Evolutionary conservation across 2,888 invertebrate species (phyloP).

Genomic region (Ichneumoninae sp.): DNA sequence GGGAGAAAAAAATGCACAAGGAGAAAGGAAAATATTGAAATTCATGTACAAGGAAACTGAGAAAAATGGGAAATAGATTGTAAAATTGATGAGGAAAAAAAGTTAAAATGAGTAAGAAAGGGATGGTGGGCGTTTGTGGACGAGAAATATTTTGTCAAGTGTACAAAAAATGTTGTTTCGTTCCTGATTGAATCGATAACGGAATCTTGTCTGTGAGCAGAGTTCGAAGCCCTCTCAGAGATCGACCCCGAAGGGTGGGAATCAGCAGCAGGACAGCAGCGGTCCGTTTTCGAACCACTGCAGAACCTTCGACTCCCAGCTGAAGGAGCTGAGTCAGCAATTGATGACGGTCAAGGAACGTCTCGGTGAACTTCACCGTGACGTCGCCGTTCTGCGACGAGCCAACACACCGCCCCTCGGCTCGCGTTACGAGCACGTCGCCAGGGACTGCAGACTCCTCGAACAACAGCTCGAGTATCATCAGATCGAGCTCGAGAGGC

Average conservation of each 20-base stretch:
- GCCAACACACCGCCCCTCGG: conserved; percentile 84
- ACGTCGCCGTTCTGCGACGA: conserved; percentile 88
- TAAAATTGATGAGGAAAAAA: not conserved
- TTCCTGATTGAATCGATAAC: not conserved
- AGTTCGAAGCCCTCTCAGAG: conserved; percentile 68
- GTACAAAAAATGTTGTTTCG: not conserved
- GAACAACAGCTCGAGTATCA: conserved; percentile 88
- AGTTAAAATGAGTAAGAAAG: not conserved
- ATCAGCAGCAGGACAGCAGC: conserved; percentile 80
- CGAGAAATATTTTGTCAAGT: not conserved
- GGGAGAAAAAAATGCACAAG: too few species aligned
- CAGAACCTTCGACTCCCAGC: conserved; percentile 86
- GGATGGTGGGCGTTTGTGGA: not conserved
- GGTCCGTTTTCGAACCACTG: conserved; percentile 88
- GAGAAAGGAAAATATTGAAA: not conserved
- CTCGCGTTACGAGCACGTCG: conserved; percentile 85
- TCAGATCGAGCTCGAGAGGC: conserved; percentile 87
- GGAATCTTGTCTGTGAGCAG: conserved; percentile 60
- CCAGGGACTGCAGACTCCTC: conserved; percentile 86
- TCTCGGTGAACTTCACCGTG: conserved; percentile 89
- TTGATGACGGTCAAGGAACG: conserved; percentile 87
- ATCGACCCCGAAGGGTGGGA: conserved; percentile 78
- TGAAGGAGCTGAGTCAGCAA: conserved; percentile 87
- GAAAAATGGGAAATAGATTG: too few species aligned
- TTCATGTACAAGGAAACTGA: not conserved